phyloP scores from a whole-genome alignment of 1,140 invertebrate species.

The Adoxophyes honmai region DNA sequence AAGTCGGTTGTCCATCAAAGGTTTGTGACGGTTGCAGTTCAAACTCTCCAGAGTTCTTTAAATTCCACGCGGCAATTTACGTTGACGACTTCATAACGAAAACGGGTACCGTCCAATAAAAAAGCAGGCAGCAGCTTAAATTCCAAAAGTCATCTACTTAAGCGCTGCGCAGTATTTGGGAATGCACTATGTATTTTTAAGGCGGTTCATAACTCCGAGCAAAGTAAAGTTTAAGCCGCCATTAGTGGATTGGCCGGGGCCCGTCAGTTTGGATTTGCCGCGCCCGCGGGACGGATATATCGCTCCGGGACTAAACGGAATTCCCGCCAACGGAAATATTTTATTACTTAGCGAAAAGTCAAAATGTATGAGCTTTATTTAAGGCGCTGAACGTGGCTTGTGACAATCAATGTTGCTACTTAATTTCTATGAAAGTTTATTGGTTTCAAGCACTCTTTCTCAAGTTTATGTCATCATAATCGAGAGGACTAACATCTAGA shows the following conservation, averaged over 20 bases:
- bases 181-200: conserved; percentile 11
- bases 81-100: no score
- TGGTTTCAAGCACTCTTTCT: no score
- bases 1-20: no score
- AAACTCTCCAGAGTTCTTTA: no score
- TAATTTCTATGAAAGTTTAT: neutral
- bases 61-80: no score
- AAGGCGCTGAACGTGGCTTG: neutral
- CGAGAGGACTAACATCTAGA: no score
- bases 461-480: no score
- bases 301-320: conserved; percentile 15
- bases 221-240: conserved; percentile 53
- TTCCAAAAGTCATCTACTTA: no score
- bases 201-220: conserved; percentile 41
- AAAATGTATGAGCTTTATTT: neutral
- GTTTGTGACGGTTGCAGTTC: no score
- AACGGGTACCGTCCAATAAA: no score
- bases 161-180: neutral
- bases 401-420: neutral
- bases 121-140: no score
- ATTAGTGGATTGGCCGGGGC: conserved; percentile 58
- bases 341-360: neutral
- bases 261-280: conserved; percentile 55
- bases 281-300: conserved; percentile 28
- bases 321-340: conserved; percentile 1